Percentiles rank a stretch among this genome's conserved stretches.
Conservation (phyloP, 2,113 vertebrate species). For the Ceuthmochares aereus region DNA sequence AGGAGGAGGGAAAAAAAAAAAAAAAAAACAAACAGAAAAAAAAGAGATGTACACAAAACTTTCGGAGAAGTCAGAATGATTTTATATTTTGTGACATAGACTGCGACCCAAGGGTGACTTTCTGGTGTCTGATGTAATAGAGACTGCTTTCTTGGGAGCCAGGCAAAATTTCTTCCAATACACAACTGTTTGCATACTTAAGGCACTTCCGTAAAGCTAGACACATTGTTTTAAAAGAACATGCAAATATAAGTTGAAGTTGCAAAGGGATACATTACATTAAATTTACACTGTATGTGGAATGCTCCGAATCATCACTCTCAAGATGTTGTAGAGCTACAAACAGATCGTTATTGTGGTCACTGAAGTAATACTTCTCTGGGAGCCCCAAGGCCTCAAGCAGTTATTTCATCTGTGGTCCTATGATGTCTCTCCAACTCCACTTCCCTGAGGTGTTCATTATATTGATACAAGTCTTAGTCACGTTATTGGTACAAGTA, state of each 20-base stretch:
- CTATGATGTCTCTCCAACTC: not conserved
- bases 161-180: conserved; percentile 26
- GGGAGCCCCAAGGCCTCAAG: not conserved
- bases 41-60: too few relatives aligned
- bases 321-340: conserved; percentile 19
- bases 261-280: conserved; percentile 36
- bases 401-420: not conserved
- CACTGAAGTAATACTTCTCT: not conserved
- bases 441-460: not conserved
- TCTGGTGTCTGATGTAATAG: conserved; percentile 12
- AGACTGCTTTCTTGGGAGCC: conserved; percentile 35
- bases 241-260: conserved; percentile 43
- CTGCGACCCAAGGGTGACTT: conserved; percentile 48
- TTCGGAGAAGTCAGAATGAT: conserved; percentile 7
- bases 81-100: conserved; percentile 31
- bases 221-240: conserved; percentile 17
- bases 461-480: not conserved
- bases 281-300: not conserved
- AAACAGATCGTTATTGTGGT: not conserved
- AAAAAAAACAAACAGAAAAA: too few relatives aligned
- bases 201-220: conserved; percentile 43
- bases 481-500: not conserved
- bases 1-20: rapidly evolving
- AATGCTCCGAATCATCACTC: conserved; percentile 44
- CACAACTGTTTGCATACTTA: conserved; percentile 38